These are phyloP conservation scores for Pseudococcus viburni DNA, from an alignment of 2,888 invertebrate species.

Conservation along the genomic window DNA sequence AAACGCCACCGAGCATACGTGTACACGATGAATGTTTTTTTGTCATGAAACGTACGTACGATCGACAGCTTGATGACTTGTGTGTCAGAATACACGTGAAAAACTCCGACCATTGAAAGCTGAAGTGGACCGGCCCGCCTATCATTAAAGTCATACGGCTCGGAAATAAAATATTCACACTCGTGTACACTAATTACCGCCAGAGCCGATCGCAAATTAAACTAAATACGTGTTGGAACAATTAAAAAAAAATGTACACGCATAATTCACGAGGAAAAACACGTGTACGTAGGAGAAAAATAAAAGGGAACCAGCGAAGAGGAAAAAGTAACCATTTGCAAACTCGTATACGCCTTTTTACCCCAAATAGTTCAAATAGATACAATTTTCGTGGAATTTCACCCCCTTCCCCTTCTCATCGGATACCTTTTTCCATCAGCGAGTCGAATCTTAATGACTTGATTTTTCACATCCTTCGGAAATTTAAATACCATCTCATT, in stretches of 20 bases:
- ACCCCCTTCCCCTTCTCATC: too few relatives aligned
- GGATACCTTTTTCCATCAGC: too few relatives aligned
- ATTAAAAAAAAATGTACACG: background rate
- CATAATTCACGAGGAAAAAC: too few relatives aligned
- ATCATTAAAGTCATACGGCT: slow-evolving; percentile 1
- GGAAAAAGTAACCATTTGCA: too few relatives aligned
- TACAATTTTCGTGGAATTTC: too few relatives aligned
- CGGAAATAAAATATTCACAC: background rate
- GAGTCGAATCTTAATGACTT: background rate
- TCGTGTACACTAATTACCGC: slow-evolving; percentile 4
- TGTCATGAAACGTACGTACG: slow-evolving; percentile 40
- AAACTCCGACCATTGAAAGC: background rate
- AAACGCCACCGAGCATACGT: background rate
- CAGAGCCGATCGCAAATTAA: background rate
- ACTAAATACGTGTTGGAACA: background rate
- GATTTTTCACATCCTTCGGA: slow-evolving; percentile 5
- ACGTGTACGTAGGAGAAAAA: too few relatives aligned
- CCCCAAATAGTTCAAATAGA: too few relatives aligned
- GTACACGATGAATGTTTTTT: slow-evolving; percentile 44
- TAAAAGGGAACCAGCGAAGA: too few relatives aligned
- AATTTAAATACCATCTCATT: slow-evolving; percentile 41
- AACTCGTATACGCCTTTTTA: too few relatives aligned
- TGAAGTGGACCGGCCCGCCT: slow-evolving; percentile 37
- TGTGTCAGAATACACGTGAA: slow-evolving; percentile 13
- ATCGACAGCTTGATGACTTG: slow-evolving; percentile 56